Base-by-base conservation (phyloP, 2,113 vertebrate genomes). In the Upupa epops region DNA sequence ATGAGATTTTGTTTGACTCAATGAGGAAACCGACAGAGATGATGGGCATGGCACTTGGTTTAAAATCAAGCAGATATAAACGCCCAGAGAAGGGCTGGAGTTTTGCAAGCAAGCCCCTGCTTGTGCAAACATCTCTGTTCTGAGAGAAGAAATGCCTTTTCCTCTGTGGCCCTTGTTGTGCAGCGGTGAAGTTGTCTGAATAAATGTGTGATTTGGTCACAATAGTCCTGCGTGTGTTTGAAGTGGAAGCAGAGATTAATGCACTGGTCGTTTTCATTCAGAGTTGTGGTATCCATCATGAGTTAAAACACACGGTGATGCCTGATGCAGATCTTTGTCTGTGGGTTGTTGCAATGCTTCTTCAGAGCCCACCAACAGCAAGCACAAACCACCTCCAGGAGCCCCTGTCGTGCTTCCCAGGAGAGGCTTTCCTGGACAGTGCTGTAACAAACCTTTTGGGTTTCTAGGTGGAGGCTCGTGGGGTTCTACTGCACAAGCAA, bases 301-400 rank as follows among this genome's bases (percentile, higher is more conserved):
- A 79, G 32, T 63, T 68, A 88, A 60, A 49, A 48, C 17, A 6
- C 20, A 10, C 69, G 84, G 22, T 56, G 42, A 34, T 31, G 74
- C 29, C 24, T 25, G 24, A 7, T 76, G 61, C 77, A 54, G 37
- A 15, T 69, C 6, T 0, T n/a, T 32, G 55, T 58, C 80, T 52
- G 26, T 83, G 49, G 11, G 10, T 63, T 56, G 42, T 40, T 70
- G 73, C 71, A 90, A 58, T 36, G 36, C 78, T 64, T 63, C 83
- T 93, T 75, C 52, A 12, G 36, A 85, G 93, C 84, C 94, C 93
- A 76, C 61, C 93, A 58, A 40, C 29, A 80, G 91, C 93, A 52
- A 93, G 65, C 71, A 88, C 86, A 83, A 37, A 7, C 13, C 45
- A 34, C 24, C 31, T 73, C 32, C 83, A 65, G 76, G 75, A 96